phyloP scores from a whole-genome alignment of 2,797 vertebrate genomes.

The Cetoscarus ocellatus region DNA sequence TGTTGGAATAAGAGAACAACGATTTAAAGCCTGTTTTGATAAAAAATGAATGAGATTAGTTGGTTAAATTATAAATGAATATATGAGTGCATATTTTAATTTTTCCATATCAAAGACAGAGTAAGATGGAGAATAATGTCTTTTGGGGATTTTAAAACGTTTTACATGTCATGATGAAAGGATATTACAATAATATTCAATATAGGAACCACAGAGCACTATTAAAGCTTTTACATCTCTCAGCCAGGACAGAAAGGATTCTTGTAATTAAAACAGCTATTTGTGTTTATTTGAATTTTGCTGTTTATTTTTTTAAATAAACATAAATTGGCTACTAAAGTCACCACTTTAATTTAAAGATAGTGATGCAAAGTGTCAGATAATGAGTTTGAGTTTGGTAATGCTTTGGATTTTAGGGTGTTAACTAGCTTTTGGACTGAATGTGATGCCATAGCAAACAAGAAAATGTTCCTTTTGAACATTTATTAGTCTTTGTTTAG shows the following conservation, averaged over 20 bases:
- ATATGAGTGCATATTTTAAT: too few species aligned
- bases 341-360: constrained; percentile 18
- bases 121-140: too few species aligned
- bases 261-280: background rate
- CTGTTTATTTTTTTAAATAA: constrained; percentile 1
- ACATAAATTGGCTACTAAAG: constrained; percentile 23
- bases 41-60: background rate
- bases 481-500: constrained; percentile 49
- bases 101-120: too few species aligned
- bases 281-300: background rate
- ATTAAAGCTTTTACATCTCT: too few species aligned
- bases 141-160: too few species aligned
- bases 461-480: constrained; percentile 47
- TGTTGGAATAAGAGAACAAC: background rate
- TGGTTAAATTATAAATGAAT: background rate
- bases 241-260: too few species aligned
- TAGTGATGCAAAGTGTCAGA: constrained; percentile 19
- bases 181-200: too few species aligned
- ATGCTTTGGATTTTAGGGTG: constrained; percentile 41
- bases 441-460: constrained; percentile 14
- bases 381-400: constrained; percentile 49
- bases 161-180: too few species aligned
- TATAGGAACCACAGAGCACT: too few species aligned
- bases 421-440: constrained; percentile 38
- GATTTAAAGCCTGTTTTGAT: background rate